These are phyloP conservation scores for Drosophila bifasciata DNA, from an alignment of 1,140 invertebrate species.

Conservation along the genomic window DNA sequence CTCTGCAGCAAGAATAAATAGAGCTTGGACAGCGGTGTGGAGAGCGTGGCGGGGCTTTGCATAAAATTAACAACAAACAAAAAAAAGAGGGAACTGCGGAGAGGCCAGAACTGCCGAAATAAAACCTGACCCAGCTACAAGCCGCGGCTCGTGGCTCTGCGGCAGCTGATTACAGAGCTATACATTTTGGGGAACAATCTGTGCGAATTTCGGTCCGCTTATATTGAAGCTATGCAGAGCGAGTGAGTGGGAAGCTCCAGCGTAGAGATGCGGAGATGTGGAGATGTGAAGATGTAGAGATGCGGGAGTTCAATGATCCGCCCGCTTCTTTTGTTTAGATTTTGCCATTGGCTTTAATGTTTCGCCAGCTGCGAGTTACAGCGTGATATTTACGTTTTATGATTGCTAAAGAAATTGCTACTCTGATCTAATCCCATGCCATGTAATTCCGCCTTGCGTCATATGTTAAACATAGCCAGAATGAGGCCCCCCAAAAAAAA, in stretches of 20 bases:
- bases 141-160: constrained; percentile 19
- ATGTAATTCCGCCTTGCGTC: constrained; percentile 65
- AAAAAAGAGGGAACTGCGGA: constrained; percentile 1
- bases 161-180: constrained; percentile 61
- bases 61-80: constrained; percentile 67
- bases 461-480: constrained; percentile 50
- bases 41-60: constrained; percentile 24
- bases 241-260: constrained; percentile 49
- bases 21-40: constrained; percentile 13
- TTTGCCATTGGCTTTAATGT: constrained; percentile 44
- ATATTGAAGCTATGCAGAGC: constrained; percentile 60
- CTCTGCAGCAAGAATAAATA: constrained; percentile 25
- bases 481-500: constrained; percentile 6
- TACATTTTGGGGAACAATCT: constrained; percentile 50
- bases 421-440: constrained; percentile 16
- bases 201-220: constrained; percentile 56
- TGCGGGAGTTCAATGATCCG: constrained; percentile 73
- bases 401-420: constrained; percentile 5
- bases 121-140: constrained; percentile 19
- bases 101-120: constrained; percentile 18
- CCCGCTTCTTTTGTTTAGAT: constrained; percentile 41
- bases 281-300: constrained; percentile 17
- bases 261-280: constrained; percentile 13
- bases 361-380: constrained; percentile 11
- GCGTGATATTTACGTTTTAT: neutral